Percentiles rank a stretch among this genome's conserved stretches.
Evolutionary conservation across 2,113 vertebrate genomes (phyloP).

Genomic region (Sprattus sprattus): DNA sequence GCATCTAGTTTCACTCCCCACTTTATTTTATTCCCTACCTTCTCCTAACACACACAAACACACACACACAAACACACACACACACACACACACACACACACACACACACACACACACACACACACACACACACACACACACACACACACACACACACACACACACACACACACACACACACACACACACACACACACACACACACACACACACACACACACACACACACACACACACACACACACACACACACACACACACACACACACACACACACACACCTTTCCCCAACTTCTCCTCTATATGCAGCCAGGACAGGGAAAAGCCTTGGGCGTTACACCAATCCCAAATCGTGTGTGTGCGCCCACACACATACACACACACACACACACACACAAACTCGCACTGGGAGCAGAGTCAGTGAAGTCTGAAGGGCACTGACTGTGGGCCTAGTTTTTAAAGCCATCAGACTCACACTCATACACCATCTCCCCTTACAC

Average conservation of each 20-base stretch:
- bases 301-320: conserved; percentile 5
- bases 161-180: conserved; percentile 9
- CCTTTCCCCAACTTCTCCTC: background rate
- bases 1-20: conserved; percentile 3
- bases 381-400: conserved; percentile 4
- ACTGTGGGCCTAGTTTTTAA: conserved; percentile 9
- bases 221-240: conserved; percentile 12
- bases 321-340: conserved; percentile 1
- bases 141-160: background rate
- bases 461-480: conserved; percentile 36
- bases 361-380: background rate
- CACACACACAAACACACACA: conserved; percentile 4
- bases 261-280: conserved; percentile 5
- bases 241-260: conserved; percentile 15
- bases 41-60: background rate
- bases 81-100: conserved; percentile 3
- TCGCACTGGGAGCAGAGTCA: conserved; percentile 46
- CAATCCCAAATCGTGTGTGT: conserved; percentile 12
- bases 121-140: background rate
- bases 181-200: conserved; percentile 9
- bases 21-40: background rate
- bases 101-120: background rate
- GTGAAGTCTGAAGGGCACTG: conserved; percentile 70
- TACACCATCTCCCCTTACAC: conserved; percentile 45
- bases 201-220: conserved; percentile 13